Evolutionary conservation across 2,888 invertebrate genomes (phyloP).

Genomic region (Lypha dubia): DNA sequence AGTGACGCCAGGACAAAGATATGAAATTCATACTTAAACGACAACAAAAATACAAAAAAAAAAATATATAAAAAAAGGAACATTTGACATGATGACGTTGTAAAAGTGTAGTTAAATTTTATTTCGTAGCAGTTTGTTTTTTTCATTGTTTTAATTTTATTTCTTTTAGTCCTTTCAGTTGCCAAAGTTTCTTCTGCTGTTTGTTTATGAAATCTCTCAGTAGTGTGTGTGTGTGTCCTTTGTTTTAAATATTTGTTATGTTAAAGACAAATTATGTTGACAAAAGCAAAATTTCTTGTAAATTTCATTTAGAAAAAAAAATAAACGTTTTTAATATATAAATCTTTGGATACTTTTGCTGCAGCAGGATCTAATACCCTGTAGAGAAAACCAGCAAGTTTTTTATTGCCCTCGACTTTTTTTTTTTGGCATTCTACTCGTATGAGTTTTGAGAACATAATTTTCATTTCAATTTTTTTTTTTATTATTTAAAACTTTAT

Average conservation of each 20-base stretch:
- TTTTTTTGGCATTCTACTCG: constrained; percentile 29
- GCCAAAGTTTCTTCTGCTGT: constrained; percentile 34
- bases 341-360: constrained; percentile 16
- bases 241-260: constrained; percentile 55
- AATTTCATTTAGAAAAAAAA: constrained; percentile 28
- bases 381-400: not conserved
- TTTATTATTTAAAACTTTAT: constrained; percentile 6
- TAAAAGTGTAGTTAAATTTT: constrained; percentile 67
- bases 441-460: constrained; percentile 13
- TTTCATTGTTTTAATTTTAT: constrained; percentile 29
- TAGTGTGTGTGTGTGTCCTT: constrained; percentile 44
- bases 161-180: constrained; percentile 30
- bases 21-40: constrained; percentile 27
- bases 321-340: constrained; percentile 37
- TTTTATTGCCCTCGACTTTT: constrained; percentile 25
- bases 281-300: constrained; percentile 67
- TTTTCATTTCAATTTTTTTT: not conserved
- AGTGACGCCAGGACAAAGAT: not conserved
- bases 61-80: constrained; percentile 22
- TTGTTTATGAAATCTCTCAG: constrained; percentile 36
- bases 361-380: not conserved
- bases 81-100: constrained; percentile 68
- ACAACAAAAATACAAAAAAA: too few relatives aligned
- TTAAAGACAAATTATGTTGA: constrained; percentile 67
- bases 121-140: constrained; percentile 29